Evolutionary conservation across 2,113 vertebrate genomes (phyloP).

Genomic region (Nannobrachium achirus): DNA sequence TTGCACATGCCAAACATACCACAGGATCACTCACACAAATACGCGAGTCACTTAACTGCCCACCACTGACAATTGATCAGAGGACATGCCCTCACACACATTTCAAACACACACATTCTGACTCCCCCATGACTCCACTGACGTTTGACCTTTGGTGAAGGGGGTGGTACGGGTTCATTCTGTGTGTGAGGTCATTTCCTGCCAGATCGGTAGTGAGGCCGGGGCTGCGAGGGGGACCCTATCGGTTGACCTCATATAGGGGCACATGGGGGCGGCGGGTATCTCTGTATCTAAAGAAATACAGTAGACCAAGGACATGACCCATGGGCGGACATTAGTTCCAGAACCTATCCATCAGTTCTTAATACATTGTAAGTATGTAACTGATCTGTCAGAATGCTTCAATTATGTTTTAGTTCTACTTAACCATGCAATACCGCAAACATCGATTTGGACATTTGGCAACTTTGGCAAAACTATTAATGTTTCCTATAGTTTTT

Average conservation of each 20-base stretch:
- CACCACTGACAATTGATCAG: slow-evolving; percentile 60
- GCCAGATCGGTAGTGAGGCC: slow-evolving; percentile 29
- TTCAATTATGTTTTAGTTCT: no score
- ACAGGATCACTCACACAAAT: slow-evolving; percentile 32
- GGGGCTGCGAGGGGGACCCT: slow-evolving; percentile 30
- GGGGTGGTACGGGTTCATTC: slow-evolving; percentile 59
- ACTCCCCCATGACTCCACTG: slow-evolving; percentile 56
- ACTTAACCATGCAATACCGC: no score
- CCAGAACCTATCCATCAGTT: no score
- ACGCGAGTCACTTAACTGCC: slow-evolving; percentile 54
- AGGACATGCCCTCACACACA: slow-evolving; percentile 41
- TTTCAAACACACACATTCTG: slow-evolving; percentile 56
- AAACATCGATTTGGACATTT: no score
- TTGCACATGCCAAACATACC: slow-evolving; percentile 54
- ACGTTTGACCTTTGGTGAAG: slow-evolving; percentile 59
- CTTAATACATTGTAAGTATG: no score
- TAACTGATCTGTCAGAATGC: no score
- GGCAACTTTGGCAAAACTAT: no score
- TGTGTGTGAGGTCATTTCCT: slow-evolving; percentile 72
- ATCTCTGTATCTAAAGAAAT: no score
- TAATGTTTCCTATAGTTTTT: no score
- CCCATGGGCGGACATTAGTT: no score
- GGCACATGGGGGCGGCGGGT: slow-evolving; percentile 30
- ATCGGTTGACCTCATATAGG: slow-evolving; percentile 45
- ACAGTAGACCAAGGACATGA: not conserved